phyloP scores from a whole-genome alignment of 1,140 invertebrate genomes.

The Reticulitermes speratus region DNA sequence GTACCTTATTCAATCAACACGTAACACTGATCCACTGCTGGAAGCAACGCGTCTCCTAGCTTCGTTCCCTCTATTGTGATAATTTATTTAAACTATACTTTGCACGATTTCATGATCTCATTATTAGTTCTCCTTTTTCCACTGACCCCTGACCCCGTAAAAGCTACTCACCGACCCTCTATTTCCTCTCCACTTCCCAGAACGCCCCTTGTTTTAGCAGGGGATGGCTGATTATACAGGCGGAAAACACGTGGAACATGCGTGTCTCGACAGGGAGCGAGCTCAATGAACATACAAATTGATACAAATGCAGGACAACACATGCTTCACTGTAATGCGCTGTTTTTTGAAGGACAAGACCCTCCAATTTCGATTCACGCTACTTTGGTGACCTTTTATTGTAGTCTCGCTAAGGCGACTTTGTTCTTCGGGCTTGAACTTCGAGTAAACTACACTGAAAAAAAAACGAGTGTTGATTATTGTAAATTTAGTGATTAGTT shows the following conservation, averaged over 20 bases:
- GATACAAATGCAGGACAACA: background rate
- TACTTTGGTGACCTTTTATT: too few relatives aligned
- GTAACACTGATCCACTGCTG: background rate
- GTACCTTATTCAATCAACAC: background rate
- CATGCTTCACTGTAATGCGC: too few relatives aligned
- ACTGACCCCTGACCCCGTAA: background rate
- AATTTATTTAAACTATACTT: conserved; percentile 10
- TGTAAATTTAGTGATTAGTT: too few relatives aligned
- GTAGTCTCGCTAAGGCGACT: too few relatives aligned
- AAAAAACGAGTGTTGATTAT: too few relatives aligned
- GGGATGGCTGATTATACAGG: background rate
- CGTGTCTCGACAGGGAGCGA: background rate
- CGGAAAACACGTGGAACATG: background rate
- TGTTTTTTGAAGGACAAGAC: too few relatives aligned
- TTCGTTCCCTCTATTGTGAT: background rate
- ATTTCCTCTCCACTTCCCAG: background rate
- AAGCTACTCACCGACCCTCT: background rate
- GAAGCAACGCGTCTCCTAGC: background rate
- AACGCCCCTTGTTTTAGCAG: background rate
- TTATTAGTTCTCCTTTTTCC: background rate
- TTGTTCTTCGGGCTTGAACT: too few relatives aligned
- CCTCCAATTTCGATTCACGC: too few relatives aligned
- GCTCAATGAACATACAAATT: background rate
- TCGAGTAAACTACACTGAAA: too few relatives aligned
- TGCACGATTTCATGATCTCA: background rate